Conservation (phyloP, 1,140 invertebrate species). For the Drosophila ficusphila region DNA sequence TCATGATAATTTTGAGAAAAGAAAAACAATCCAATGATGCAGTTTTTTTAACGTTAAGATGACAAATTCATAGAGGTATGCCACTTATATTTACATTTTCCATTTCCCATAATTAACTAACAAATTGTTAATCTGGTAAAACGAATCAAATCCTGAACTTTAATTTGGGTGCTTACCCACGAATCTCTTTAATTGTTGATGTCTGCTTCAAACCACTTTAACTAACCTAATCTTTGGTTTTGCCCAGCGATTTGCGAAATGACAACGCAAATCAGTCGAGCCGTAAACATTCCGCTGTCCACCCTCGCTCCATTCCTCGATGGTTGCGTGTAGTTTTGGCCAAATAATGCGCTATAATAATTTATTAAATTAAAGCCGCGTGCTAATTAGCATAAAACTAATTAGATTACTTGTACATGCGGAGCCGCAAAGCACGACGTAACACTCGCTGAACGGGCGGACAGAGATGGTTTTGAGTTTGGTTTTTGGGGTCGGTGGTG, state of each 20-base stretch:
- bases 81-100: too few species aligned
- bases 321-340: slow-evolving; percentile 48
- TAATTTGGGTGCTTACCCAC: neutral
- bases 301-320: neutral
- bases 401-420: slow-evolving; percentile 81
- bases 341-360: slow-evolving; percentile 78
- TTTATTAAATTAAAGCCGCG: slow-evolving; percentile 80
- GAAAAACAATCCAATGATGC: too few species aligned
- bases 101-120: too few species aligned
- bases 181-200: neutral
- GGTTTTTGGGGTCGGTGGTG: neutral
- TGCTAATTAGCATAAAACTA: slow-evolving; percentile 82
- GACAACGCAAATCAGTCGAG: slow-evolving; percentile 44
- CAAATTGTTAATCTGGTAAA: too few species aligned
- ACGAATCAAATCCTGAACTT: too few species aligned
- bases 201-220: slow-evolving; percentile 10
- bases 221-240: slow-evolving; percentile 26
- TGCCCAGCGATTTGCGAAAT: slow-evolving; percentile 30
- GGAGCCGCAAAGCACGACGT: slow-evolving; percentile 64
- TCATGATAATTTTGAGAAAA: too few species aligned
- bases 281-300: slow-evolving; percentile 22
- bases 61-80: too few species aligned
- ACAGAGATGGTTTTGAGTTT: slow-evolving; percentile 6
- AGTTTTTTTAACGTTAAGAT: too few species aligned
- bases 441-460: slow-evolving; percentile 22